These are phyloP conservation scores for Brachylomia viminalis DNA, from an alignment of 2,888 invertebrate genomes.

Conservation along the genomic window DNA sequence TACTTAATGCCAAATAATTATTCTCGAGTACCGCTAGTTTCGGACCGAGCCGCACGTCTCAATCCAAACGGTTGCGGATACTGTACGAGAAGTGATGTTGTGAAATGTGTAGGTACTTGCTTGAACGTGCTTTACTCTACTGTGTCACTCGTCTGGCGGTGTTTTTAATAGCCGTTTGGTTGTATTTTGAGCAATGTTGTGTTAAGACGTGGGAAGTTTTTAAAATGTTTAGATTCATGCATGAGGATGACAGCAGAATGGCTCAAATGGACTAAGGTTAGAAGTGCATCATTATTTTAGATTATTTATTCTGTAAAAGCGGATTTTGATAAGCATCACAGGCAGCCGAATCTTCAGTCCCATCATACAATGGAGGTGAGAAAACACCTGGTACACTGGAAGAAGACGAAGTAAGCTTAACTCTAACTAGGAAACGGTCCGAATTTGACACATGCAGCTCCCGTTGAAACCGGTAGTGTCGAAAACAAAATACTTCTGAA, in stretches of 20 bases:
- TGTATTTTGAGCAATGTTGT: constrained; percentile 15
- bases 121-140: constrained; percentile 53
- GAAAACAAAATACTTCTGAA: background rate
- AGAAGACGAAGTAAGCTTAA: background rate
- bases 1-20: constrained; percentile 67
- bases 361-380: background rate
- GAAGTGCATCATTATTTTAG: too few species aligned
- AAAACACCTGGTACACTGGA: background rate
- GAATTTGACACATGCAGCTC: background rate
- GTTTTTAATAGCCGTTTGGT: constrained; percentile 25
- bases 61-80: constrained; percentile 64
- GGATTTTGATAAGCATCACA: too few species aligned
- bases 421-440: background rate
- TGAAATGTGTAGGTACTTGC: constrained; percentile 60
- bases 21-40: constrained; percentile 67
- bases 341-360: background rate
- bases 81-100: constrained; percentile 61
- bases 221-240: too few species aligned
- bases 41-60: constrained; percentile 58
- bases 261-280: too few species aligned
- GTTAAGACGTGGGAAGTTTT: too few species aligned
- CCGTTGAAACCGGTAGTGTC: background rate
- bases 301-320: too few species aligned
- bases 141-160: constrained; percentile 23
- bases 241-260: too few species aligned